phyloP scores from a whole-genome alignment of 2,797 vertebrate species.

The Lerista edwardsae region DNA sequence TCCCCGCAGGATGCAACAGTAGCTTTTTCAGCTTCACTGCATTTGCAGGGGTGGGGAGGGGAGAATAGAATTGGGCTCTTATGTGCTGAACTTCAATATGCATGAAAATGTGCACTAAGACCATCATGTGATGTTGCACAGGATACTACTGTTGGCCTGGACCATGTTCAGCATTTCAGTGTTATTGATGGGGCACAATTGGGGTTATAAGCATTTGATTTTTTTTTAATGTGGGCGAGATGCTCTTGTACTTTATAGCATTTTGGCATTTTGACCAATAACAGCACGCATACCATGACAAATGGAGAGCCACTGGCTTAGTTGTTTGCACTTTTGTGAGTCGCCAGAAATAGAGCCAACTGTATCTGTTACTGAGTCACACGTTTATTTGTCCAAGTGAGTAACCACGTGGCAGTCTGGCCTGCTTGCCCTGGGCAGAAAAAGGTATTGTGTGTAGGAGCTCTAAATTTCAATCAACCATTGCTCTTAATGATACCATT shows the following conservation, averaged over 20 bases:
- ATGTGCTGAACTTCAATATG: background rate
- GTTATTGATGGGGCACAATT: background rate
- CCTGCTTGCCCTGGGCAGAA: background rate
- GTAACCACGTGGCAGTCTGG: background rate
- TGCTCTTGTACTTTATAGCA: conserved; percentile 15
- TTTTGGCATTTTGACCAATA: conserved; percentile 14
- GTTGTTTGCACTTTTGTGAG: background rate
- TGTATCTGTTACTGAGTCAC: background rate
- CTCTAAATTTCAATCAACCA: background rate
- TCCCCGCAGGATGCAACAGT: too few relatives aligned
- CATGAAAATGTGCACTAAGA: background rate
- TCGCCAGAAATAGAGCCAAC: too few relatives aligned
- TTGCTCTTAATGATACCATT: background rate
- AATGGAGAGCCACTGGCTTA: conserved; percentile 16
- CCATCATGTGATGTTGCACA: background rate
- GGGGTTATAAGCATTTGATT: background rate
- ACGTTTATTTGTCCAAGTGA: background rate
- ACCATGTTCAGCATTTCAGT: background rate
- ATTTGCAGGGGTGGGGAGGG: too few relatives aligned
- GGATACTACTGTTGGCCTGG: background rate
- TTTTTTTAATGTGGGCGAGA: conserved; percentile 1
- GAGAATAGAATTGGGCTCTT: background rate
- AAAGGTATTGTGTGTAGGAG: background rate
- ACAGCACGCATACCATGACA: conserved; percentile 8
- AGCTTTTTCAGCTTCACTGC: too few relatives aligned